Conservation (phyloP, 2,113 vertebrate species). For the Proteles cristata region DNA sequence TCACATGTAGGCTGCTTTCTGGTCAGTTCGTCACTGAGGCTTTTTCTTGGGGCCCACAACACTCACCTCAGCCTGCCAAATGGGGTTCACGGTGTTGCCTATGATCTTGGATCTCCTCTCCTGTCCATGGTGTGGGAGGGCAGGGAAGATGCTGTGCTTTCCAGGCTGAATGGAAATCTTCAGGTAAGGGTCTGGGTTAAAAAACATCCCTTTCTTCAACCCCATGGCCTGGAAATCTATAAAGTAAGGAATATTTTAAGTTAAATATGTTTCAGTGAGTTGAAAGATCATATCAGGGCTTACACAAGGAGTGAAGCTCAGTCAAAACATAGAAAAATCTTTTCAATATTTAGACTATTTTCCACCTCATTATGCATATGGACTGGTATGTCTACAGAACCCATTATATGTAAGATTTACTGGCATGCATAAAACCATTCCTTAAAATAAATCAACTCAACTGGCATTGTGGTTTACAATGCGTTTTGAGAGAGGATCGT, state of each 20-base stretch:
- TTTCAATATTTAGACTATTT: not conserved
- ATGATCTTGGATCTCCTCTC: conserved; percentile 95
- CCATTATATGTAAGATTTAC: not conserved
- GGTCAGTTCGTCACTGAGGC: no score
- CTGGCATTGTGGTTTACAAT: not conserved
- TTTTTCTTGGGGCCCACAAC: not conserved
- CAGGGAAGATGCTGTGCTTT: conserved; percentile 98
- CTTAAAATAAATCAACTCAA: not conserved
- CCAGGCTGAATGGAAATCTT: conserved; percentile 99
- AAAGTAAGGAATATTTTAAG: conserved; percentile 60
- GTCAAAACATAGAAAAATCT: not conserved
- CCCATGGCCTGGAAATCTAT: conserved; percentile 96
- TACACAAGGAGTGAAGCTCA: not conserved
- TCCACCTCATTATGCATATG: not conserved
- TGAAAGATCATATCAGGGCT: not conserved
- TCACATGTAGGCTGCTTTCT: rapidly evolving
- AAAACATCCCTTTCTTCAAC: conserved; percentile 99
- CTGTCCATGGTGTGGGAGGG: conserved; percentile 97
- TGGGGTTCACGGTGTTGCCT: conserved; percentile 96
- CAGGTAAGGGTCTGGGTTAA: conserved; percentile 98
- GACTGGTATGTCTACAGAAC: not conserved
- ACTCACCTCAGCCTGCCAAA: conserved; percentile 95
- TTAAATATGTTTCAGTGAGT: conserved; percentile 18
- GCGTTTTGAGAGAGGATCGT: not conserved
- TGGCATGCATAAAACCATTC: not conserved